Conservation (phyloP, 2,888 invertebrate species). For the Cephalotes varians region DNA sequence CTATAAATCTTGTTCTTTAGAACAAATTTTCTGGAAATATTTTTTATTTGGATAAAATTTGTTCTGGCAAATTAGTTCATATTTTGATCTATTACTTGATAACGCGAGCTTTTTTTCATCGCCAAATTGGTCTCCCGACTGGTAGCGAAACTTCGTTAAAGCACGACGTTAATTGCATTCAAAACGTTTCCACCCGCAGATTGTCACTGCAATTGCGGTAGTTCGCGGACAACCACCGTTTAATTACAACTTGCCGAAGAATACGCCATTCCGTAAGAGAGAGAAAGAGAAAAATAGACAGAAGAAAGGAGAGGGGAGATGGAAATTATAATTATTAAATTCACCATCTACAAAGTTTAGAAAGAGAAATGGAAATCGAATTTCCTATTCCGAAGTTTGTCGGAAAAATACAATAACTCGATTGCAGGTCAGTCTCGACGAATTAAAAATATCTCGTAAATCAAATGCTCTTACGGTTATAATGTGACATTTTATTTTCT, state of each 20-base stretch:
- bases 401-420: slow-evolving; percentile 61
- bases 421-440: background rate
- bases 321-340: slow-evolving; percentile 76
- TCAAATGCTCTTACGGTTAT: background rate
- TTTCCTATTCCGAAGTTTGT: slow-evolving; percentile 41
- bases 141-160: slow-evolving; percentile 70
- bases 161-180: slow-evolving; percentile 72
- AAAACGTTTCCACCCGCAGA: slow-evolving; percentile 70
- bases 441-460: slow-evolving; percentile 2
- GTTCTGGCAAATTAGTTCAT: slow-evolving; percentile 22
- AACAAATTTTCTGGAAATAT: slow-evolving; percentile 4
- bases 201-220: slow-evolving; percentile 67
- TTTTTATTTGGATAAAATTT: slow-evolving; percentile 23
- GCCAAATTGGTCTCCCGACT: slow-evolving; percentile 52
- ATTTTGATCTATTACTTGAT: slow-evolving; percentile 48
- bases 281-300: slow-evolving; percentile 38
- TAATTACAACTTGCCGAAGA: slow-evolving; percentile 80
- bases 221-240: slow-evolving; percentile 68
- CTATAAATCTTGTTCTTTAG: background rate
- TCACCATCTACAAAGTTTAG: slow-evolving; percentile 39
- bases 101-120: slow-evolving; percentile 54
- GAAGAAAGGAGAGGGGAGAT: slow-evolving; percentile 47
- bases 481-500: background rate
- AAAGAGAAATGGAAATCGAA: slow-evolving; percentile 53
- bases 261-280: slow-evolving; percentile 58